phyloP scores from a whole-genome alignment of 2,888 invertebrate species.

The Nasonovia ribisnigri region DNA sequence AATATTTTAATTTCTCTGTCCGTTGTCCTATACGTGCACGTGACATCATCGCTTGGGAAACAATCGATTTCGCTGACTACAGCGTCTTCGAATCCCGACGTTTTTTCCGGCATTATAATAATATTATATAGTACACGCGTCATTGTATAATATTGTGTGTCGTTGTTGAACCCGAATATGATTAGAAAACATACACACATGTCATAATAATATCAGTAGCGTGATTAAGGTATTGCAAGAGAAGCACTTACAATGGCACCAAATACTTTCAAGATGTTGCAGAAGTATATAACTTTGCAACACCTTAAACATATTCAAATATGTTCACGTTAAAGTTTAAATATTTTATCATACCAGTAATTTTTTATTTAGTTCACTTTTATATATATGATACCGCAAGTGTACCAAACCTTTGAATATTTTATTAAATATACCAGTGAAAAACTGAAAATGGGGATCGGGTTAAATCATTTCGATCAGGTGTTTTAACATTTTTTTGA shows the following conservation, averaged over 20 bases:
- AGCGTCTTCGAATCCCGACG: background rate
- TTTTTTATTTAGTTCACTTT: background rate
- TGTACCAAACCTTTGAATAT: background rate
- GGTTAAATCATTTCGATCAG: background rate
- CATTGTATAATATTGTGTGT: background rate
- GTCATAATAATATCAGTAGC: background rate
- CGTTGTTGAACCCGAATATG: background rate
- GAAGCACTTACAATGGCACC: background rate
- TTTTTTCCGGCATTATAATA: background rate
- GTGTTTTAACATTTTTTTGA: background rate
- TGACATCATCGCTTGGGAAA: background rate
- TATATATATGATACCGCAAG: background rate
- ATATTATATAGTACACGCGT: background rate
- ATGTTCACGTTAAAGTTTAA: background rate
- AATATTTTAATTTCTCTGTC: constrained; percentile 9
- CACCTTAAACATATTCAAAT: background rate
- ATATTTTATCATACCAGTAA: background rate
- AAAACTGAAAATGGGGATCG: background rate
- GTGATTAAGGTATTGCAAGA: background rate
- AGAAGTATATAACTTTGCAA: background rate
- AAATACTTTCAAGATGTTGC: background rate
- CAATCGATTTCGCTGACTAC: constrained; percentile 20
- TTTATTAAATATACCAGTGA: background rate
- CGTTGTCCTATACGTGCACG: background rate
- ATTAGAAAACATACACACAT: background rate